Evolutionary conservation across 1,140 invertebrate genomes (phyloP).

Genomic region (Coptotermes formosanus): DNA sequence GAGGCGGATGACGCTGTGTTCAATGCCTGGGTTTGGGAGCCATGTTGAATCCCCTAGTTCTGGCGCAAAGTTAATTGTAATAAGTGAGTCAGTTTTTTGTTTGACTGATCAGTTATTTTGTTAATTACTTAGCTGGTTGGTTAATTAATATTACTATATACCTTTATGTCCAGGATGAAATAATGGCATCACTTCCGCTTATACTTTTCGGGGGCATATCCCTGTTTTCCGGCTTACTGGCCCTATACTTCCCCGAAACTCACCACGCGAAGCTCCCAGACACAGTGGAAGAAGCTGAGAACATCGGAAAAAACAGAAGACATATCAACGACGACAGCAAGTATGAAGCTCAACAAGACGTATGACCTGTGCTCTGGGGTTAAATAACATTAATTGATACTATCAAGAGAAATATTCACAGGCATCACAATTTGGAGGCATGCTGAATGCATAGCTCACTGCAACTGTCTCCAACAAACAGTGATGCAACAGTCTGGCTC

Average conservation of each 20-base stretch:
- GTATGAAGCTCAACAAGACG: neutral
- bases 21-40: too few relatives aligned
- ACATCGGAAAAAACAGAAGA: slow-evolving; percentile 47
- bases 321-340: neutral
- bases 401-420: neutral
- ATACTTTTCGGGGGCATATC: slow-evolving; percentile 69
- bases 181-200: slow-evolving; percentile 55
- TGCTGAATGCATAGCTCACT: neutral
- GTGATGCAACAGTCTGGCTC: too few relatives aligned
- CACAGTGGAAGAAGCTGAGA: slow-evolving; percentile 66
- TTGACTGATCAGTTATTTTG: too few relatives aligned
- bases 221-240: slow-evolving; percentile 57
- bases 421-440: neutral
- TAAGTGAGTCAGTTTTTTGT: too few relatives aligned
- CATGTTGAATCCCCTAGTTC: too few relatives aligned
- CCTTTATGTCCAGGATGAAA: slow-evolving; percentile 15
- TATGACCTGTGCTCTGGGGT: neutral
- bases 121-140: too few relatives aligned
- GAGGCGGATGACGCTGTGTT: too few relatives aligned
- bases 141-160: neutral
- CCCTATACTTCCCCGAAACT: slow-evolving; percentile 68
- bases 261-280: slow-evolving; percentile 64
- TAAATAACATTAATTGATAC: neutral
- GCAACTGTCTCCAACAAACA: too few relatives aligned
- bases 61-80: too few relatives aligned